Evolutionary conservation across 2,113 vertebrate species (phyloP).

Genomic region (Archocentrus centrarchus): DNA sequence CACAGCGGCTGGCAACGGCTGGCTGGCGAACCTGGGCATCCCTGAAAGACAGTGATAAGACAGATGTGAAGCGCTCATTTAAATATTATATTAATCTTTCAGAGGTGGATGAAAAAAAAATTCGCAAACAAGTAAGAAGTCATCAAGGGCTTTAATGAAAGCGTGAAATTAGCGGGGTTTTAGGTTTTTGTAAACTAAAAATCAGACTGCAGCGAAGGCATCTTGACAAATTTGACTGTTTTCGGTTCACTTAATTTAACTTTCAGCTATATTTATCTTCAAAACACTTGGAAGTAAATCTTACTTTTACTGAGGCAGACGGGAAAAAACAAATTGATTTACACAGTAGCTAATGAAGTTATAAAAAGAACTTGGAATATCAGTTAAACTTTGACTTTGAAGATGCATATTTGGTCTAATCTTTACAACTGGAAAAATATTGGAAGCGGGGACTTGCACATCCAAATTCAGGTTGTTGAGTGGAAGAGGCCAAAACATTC

Average conservation of each 20-base stretch:
- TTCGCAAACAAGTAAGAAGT: too few species aligned
- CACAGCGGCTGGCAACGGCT: slow-evolving; percentile 83
- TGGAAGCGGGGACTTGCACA: not conserved
- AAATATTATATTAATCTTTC: too few species aligned
- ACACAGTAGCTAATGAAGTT: not conserved
- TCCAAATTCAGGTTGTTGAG: slow-evolving; percentile 33
- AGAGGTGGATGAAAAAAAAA: too few species aligned
- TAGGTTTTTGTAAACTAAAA: not conserved
- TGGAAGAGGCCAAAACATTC: not conserved
- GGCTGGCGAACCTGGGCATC: slow-evolving; percentile 89
- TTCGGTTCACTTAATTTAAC: not conserved
- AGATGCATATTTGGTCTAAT: not conserved
- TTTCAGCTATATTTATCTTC: not conserved
- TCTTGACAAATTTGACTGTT: not conserved
- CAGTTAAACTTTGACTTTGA: not conserved
- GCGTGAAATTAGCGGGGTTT: not conserved
- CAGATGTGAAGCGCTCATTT: not conserved
- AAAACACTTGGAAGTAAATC: not conserved
- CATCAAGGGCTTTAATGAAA: not conserved
- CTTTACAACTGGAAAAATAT: not conserved
- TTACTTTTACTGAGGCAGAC: not conserved
- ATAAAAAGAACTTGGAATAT: not conserved
- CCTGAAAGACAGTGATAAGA: slow-evolving; percentile 77
- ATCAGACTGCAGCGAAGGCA: not conserved
- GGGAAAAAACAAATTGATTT: slow-evolving; percentile 16